phyloP scores from a whole-genome alignment of 2,113 vertebrate species.

The Tragelaphus strepsiceros region DNA sequence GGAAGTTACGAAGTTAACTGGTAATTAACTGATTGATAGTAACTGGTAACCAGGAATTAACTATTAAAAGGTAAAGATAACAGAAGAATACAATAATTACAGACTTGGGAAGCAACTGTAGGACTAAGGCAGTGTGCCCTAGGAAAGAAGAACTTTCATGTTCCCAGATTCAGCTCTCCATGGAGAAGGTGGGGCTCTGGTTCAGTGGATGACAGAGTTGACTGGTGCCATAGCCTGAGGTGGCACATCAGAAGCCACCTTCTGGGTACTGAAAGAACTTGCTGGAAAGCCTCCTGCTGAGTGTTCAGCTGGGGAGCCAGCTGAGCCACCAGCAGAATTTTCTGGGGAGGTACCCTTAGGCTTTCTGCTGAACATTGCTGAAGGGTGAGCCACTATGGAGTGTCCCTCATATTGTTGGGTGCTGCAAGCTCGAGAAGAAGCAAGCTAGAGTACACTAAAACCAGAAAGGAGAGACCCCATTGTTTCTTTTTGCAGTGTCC shows the following conservation, averaged over 20 bases:
- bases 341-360: neutral
- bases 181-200: neutral
- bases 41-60: neutral
- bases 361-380: neutral
- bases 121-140: neutral
- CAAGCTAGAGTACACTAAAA: neutral
- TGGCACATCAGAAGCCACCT: neutral
- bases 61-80: neutral
- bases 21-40: neutral
- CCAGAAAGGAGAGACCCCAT: neutral
- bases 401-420: neutral
- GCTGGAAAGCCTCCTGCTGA: neutral
- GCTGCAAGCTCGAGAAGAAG: neutral
- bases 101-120: neutral
- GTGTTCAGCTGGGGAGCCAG: neutral
- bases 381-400: neutral
- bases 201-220: neutral
- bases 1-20: neutral
- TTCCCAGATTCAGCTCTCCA: neutral
- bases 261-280: neutral
- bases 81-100: neutral
- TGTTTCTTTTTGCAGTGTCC: too few species aligned
- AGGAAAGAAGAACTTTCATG: neutral
- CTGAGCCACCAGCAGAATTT: neutral
- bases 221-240: neutral